Evolutionary conservation across 2,113 vertebrate genomes (phyloP).

Genomic region (Sorex fumeus): DNA sequence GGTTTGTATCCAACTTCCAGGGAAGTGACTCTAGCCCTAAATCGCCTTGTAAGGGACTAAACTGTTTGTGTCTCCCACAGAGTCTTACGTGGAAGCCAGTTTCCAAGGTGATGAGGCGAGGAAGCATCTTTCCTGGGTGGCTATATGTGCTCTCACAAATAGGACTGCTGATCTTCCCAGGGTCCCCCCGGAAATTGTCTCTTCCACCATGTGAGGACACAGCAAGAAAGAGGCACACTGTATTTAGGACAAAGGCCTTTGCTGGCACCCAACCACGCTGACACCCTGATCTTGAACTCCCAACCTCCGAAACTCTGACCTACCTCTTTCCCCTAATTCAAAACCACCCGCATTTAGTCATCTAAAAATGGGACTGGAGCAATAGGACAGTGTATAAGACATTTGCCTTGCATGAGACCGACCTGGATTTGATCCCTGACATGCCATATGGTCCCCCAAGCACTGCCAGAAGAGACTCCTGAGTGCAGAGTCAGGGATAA

Average conservation of each 20-base stretch:
- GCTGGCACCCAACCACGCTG: too few relatives aligned
- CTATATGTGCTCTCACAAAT: not conserved
- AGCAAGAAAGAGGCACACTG: too few relatives aligned
- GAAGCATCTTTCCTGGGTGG: not conserved
- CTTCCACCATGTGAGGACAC: not conserved
- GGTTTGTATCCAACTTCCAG: constrained; percentile 2
- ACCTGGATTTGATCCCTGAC: too few relatives aligned
- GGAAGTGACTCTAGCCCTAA: constrained; percentile 20
- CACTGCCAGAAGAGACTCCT: too few relatives aligned
- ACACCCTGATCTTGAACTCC: too few relatives aligned
- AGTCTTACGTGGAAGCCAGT: not conserved
- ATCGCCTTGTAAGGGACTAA: not conserved
- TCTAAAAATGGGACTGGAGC: not conserved
- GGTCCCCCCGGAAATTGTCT: not conserved
- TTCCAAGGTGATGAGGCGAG: constrained; percentile 29
- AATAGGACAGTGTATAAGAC: too few relatives aligned
- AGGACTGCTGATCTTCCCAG: not conserved
- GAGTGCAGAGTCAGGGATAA: too few relatives aligned
- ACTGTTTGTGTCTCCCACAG: not conserved
- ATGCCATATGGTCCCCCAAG: too few relatives aligned
- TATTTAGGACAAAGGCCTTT: too few relatives aligned
- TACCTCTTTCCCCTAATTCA: constrained; percentile 11
- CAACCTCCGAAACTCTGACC: not conserved
- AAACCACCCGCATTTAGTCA: not conserved
- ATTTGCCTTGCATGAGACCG: too few relatives aligned